A percentile compares a stretch with the other conserved stretches of the same genome.
Evolutionary conservation across 2,113 vertebrate species (phyloP).

Genomic region (Cyphomyrus discorhynchus): DNA sequence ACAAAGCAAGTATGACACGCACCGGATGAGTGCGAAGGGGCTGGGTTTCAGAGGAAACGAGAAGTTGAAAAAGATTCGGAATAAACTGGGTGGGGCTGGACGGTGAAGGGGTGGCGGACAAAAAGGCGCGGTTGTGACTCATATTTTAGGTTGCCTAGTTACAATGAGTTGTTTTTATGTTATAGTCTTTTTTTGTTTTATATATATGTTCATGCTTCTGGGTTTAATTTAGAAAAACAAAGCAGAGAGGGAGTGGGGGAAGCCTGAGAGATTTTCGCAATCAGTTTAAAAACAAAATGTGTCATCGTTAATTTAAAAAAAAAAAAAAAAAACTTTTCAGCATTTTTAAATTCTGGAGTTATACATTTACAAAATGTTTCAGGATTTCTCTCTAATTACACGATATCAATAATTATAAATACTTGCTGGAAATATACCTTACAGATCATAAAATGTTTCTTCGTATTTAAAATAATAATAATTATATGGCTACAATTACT

Average conservation of each 20-base stretch:
- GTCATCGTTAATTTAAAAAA: background rate
- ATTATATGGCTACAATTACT: background rate
- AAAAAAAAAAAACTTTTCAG: background rate
- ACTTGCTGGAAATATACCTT: background rate
- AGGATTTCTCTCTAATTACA: background rate
- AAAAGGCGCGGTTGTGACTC: constrained; percentile 59
- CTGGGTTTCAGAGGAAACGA: background rate
- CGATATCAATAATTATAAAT: background rate
- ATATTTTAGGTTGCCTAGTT: constrained; percentile 65
- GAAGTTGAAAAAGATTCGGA: background rate
- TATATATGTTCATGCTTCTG: background rate
- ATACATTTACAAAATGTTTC: background rate
- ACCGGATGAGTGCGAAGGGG: background rate
- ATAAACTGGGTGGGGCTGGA: background rate
- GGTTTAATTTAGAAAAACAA: constrained; percentile 2
- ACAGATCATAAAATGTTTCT: background rate
- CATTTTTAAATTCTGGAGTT: background rate
- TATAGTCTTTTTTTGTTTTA: background rate
- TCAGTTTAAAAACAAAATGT: background rate
- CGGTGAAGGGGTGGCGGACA: constrained; percentile 28
- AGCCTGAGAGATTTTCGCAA: background rate
- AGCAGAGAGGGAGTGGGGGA: background rate
- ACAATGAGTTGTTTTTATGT: constrained; percentile 61
- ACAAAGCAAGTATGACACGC: background rate
- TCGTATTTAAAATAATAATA: background rate